Evolutionary conservation across 37 sponge, comb jelly and placozoan genomes (phyloP).

Genomic region (Diacarnus erythraeanus): DNA sequence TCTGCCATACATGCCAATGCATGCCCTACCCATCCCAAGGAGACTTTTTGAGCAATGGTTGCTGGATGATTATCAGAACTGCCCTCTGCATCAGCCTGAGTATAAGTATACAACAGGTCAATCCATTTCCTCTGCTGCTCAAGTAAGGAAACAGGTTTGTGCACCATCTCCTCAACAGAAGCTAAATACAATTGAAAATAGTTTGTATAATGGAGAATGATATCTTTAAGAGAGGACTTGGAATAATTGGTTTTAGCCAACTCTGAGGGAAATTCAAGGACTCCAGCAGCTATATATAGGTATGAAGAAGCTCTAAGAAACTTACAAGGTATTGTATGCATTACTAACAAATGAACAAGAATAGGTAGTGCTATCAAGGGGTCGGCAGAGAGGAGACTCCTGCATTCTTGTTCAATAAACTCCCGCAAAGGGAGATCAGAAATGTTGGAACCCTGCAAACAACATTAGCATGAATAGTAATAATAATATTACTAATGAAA

Average conservation of each 20-base stretch:
- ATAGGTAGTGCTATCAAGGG: neutral
- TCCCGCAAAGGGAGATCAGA: neutral
- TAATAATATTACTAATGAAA: neutral
- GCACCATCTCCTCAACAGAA: neutral
- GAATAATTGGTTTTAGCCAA: too few species aligned
- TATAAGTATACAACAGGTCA: neutral
- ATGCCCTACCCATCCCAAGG: constrained; percentile 15
- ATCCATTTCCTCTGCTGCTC: constrained; percentile 3
- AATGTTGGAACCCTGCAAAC: neutral
- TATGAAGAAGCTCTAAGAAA: neutral
- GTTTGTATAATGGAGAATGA: too few species aligned
- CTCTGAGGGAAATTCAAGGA: too few species aligned
- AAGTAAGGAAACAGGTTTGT: neutral
- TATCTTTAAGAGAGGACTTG: too few species aligned
- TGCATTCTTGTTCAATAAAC: constrained; percentile 12
- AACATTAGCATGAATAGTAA: neutral
- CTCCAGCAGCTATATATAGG: too few species aligned
- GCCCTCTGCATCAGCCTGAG: neutral
- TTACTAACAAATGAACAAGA: neutral
- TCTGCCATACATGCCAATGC: constrained; percentile 11
- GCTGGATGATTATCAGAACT: neutral
- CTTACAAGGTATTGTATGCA: neutral
- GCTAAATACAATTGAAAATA: too few species aligned
- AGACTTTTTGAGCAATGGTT: neutral
- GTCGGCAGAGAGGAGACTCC: neutral